Conservation (phyloP, 2,797 vertebrate species). For the Spheniscus humboldti region DNA sequence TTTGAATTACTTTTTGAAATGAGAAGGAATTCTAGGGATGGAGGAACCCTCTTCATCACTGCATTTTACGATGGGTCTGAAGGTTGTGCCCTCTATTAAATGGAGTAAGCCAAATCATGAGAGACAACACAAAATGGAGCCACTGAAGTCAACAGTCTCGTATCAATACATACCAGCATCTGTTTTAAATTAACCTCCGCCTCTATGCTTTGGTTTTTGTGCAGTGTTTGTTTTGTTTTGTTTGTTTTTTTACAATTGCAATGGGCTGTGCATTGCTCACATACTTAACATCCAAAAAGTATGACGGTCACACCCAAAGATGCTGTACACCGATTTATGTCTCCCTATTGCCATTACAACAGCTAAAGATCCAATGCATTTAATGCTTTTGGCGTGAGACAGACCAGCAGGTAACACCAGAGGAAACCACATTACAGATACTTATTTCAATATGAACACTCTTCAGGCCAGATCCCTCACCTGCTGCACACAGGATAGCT, state of each 20-base stretch:
- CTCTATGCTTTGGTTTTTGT: background rate
- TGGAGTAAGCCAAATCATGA: background rate
- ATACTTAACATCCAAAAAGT: background rate
- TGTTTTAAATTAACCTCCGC: background rate
- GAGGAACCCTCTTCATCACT: background rate
- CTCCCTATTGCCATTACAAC: background rate
- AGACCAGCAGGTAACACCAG: background rate
- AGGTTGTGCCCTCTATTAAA: background rate
- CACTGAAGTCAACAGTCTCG: background rate
- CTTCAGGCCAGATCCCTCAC: background rate
- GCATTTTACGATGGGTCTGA: background rate
- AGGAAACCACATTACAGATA: background rate
- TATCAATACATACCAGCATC: background rate
- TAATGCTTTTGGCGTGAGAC: background rate
- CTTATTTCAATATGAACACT: fast-evolving
- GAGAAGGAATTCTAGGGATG: background rate
- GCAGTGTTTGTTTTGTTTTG: background rate
- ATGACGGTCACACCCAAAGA: no score
- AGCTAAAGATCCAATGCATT: background rate
- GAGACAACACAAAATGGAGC: background rate
- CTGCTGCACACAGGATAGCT: background rate
- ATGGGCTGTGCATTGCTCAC: background rate
- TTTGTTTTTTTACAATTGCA: background rate
- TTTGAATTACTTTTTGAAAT: background rate
- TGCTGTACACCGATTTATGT: no score